These are phyloP conservation scores for Sebastes taczanowskii DNA, from an alignment of 2,797 vertebrate species.

Conservation along the genomic window DNA sequence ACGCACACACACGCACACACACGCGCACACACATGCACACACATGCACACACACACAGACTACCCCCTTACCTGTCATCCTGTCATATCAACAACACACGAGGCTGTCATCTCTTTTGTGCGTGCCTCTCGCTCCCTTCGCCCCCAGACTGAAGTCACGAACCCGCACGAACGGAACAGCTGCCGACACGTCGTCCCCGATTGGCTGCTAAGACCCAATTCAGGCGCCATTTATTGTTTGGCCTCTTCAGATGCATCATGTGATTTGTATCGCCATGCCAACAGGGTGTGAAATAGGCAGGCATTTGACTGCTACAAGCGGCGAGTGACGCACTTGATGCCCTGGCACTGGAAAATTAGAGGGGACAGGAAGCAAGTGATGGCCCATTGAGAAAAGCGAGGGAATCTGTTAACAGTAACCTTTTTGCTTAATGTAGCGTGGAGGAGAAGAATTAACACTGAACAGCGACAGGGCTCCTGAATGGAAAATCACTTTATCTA, in stretches of 20 bases:
- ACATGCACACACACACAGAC: background rate
- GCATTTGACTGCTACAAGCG: slow-evolving; percentile 42
- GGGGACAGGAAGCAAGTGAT: slow-evolving; percentile 76
- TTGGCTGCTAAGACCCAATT: slow-evolving; percentile 50
- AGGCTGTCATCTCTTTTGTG: slow-evolving; percentile 55
- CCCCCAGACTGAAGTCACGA: slow-evolving; percentile 22
- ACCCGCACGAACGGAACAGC: slow-evolving; percentile 26
- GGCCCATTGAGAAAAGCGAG: slow-evolving; percentile 80
- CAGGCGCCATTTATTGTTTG: slow-evolving; percentile 58
- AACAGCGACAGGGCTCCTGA: slow-evolving; percentile 64
- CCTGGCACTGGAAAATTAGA: slow-evolving; percentile 82
- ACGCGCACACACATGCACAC: background rate
- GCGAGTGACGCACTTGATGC: slow-evolving; percentile 78
- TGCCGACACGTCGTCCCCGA: slow-evolving; percentile 24
- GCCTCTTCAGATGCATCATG: slow-evolving; percentile 56
- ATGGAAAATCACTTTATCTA: slow-evolving; percentile 87
- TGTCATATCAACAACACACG: slow-evolving; percentile 56
- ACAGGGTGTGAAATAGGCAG: slow-evolving; percentile 64
- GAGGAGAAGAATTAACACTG: slow-evolving; percentile 78
- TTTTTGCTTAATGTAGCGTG: slow-evolving; percentile 87
- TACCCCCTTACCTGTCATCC: slow-evolving; percentile 18
- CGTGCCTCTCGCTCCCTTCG: slow-evolving; percentile 49
- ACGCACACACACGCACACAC: background rate
- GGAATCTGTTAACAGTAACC: slow-evolving; percentile 85
- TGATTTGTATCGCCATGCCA: slow-evolving; percentile 67